Evolutionary conservation across 2,113 vertebrate species (phyloP), one percentile per base, ranked within the genome.

Genomic region (Oenanthe oenanthe): DNA sequence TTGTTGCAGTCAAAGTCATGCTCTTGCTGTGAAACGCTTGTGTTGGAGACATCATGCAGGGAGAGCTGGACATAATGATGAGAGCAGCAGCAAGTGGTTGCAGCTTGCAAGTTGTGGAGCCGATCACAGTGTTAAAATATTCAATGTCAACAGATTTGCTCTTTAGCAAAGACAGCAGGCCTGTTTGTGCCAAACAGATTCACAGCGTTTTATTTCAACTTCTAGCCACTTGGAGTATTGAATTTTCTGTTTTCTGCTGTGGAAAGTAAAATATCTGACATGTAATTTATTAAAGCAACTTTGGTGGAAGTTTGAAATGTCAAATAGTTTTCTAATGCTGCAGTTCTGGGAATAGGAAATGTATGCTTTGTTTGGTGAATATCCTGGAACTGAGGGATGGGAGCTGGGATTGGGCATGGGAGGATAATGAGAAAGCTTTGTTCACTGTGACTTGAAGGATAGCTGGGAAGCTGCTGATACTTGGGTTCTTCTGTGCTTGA

Each of bases 61-160:
- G 51, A 97, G 97, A 81, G 97, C 97, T 21, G 98, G 98, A 88
- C 96, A 96, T 86, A 96, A 96, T 13, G 95, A 97, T 47, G 81
- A 83, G 45, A 96, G 96, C 85, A 97, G 96, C 92, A 94, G 97
- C 54, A 97, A 97, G 77, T 99, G 98, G 98, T 81, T 99, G 92
- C 98, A 99, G 96, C 98, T 99, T 51, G 99, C 99, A 91, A 99
- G 99, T 67, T 99, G 99, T 93, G 97, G 99, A 58, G 98, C 98
- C 13, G 99, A 99, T 98, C 98, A 99, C 82, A 97, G 97, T 70
- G 98, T 99, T 97, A 99, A 99, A 98, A 99, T 99, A 98, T 98
- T 99, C 97, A 98, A 95, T 96, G 91, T 99, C 97, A 98, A 98
- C 97, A 97, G 96, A 88, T 73, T 65, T 91, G 94, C 93, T 22